phyloP scores from a whole-genome alignment of 2,113 vertebrate species.

The Mustelus asterias region DNA sequence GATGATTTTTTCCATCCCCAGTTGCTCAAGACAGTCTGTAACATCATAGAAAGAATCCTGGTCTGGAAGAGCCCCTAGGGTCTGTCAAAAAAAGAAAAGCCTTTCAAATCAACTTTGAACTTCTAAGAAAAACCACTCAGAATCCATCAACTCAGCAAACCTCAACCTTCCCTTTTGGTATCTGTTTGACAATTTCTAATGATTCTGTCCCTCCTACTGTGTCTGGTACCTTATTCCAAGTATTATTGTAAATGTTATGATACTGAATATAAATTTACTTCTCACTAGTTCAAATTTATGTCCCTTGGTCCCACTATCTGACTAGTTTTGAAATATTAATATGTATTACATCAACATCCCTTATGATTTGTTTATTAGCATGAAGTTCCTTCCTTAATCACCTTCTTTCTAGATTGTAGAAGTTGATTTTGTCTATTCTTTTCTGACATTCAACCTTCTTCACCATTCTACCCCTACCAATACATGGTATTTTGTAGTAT shows the following conservation, averaged over 20 bases:
- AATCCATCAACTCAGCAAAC: background rate
- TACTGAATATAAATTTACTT: background rate
- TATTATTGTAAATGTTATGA: background rate
- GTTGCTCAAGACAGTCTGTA: constrained; percentile 83
- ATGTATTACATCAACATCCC: background rate
- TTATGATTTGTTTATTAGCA: background rate
- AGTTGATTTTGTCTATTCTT: background rate
- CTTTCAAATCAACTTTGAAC: background rate
- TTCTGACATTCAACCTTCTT: background rate
- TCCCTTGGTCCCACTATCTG: background rate
- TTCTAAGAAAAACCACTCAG: background rate
- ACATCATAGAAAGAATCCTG: constrained; percentile 95
- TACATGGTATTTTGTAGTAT: background rate
- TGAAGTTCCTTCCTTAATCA: background rate
- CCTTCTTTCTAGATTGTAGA: background rate
- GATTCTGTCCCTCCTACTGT: background rate
- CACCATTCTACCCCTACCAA: background rate
- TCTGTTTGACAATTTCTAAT: background rate
- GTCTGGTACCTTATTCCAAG: background rate
- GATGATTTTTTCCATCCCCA: constrained; percentile 79
- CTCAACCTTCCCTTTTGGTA: background rate
- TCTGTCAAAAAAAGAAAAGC: constrained; percentile 56
- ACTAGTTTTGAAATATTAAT: background rate
- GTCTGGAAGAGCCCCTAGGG: constrained; percentile 76
- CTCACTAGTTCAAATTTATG: background rate